Conservation (phyloP, 2,797 vertebrate species). For the Pachyuromys duprasi region DNA sequence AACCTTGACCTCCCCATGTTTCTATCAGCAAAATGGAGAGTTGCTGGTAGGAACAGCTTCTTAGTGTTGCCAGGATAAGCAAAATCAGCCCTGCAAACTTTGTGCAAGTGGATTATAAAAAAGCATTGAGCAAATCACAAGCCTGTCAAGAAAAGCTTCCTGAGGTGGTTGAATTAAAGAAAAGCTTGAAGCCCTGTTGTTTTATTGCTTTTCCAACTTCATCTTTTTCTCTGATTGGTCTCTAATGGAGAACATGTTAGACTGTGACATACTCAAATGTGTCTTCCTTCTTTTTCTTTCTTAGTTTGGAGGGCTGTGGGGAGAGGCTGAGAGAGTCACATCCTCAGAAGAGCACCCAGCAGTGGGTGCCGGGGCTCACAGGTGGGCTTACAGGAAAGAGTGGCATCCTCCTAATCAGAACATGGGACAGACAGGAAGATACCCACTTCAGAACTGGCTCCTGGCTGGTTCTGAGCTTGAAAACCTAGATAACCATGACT, state of each 20-base stretch:
- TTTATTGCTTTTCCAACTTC: background rate
- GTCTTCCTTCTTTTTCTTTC: conserved; percentile 21
- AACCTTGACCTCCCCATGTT: background rate
- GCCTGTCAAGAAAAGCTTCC: background rate
- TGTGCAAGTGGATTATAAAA: background rate
- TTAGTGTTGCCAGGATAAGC: background rate
- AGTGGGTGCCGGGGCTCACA: rapidly evolving
- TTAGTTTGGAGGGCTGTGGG: background rate
- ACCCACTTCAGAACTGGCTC: background rate
- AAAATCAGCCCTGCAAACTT: background rate
- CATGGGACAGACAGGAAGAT: background rate
- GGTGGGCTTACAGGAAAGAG: background rate
- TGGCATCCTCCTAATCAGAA: background rate
- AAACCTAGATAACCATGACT: background rate
- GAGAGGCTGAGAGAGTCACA: background rate
- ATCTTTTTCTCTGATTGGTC: background rate
- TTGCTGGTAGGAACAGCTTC: background rate
- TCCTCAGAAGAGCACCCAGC: background rate
- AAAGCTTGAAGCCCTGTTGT: background rate
- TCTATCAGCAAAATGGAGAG: background rate
- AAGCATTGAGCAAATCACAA: background rate
- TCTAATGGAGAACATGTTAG: conserved; percentile 4
- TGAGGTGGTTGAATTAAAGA: background rate
- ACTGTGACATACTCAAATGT: background rate
- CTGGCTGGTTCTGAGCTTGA: background rate